phyloP scores from a whole-genome alignment of 1,140 invertebrate species.

The Cecropterus lyciades region DNA sequence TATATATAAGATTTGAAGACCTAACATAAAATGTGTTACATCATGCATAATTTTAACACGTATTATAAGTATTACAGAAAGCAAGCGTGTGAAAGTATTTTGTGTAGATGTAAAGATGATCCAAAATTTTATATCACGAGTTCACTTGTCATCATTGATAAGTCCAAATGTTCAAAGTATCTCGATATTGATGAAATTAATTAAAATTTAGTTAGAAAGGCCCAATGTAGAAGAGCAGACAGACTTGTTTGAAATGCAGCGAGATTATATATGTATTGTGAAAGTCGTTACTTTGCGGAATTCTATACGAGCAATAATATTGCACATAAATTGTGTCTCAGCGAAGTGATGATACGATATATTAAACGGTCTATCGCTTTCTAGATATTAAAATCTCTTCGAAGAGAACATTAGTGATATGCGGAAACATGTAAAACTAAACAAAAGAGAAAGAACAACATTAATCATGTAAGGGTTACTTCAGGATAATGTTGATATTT shows the following conservation, averaged over 20 bases:
- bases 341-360: constrained; percentile 28
- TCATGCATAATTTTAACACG: constrained; percentile 18
- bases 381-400: constrained; percentile 9
- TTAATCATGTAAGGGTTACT: no score
- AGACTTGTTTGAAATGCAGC: constrained; percentile 32
- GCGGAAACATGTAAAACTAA: constrained; percentile 1
- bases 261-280: constrained; percentile 32
- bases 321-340: constrained; percentile 31
- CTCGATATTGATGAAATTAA: constrained; percentile 19
- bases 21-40: no score
- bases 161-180: not conserved
- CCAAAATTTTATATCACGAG: not conserved
- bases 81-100: constrained; percentile 12
- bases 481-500: no score
- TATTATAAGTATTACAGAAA: constrained; percentile 28
- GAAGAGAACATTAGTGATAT: constrained; percentile 9
- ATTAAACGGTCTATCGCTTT: constrained; percentile 27
- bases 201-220: constrained; percentile 16
- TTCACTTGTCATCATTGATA: not conserved
- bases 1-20: no score
- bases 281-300: constrained; percentile 34
- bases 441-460: not conserved
- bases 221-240: constrained; percentile 5
- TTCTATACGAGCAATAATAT: constrained; percentile 31
- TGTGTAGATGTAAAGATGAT: constrained; percentile 8